A percentile compares a stretch with the other conserved stretches of the same genome.
Conservation (phyloP, 2,113 vertebrate genomes). For the Cairina moschata region DNA sequence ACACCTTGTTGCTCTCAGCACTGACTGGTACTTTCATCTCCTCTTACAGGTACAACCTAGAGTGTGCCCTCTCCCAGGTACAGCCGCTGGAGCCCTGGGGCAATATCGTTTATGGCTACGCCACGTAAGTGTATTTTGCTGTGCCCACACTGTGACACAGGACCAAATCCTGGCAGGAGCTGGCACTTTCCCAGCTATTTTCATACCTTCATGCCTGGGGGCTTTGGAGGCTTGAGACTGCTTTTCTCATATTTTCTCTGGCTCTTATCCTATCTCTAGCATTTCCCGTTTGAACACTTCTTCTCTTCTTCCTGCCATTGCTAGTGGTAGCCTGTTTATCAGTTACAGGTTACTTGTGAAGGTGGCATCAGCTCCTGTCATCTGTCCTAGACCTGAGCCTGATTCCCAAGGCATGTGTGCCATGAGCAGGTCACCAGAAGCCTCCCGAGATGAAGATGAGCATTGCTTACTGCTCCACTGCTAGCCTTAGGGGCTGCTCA, state of each 20-base stretch:
- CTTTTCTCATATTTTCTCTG: not conserved
- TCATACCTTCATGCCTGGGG: fast-evolving
- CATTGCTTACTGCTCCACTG: not conserved
- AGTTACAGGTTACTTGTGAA: not conserved
- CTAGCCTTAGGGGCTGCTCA: not conserved
- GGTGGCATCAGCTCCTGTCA: not conserved
- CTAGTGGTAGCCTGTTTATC: not conserved
- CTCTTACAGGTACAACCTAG: constrained; percentile 82
- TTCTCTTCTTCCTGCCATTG: not conserved
- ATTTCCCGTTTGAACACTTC: not conserved
- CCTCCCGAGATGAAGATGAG: not conserved
- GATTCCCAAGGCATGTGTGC: not conserved
- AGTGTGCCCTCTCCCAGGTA: constrained; percentile 78
- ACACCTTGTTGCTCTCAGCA: fast-evolving
- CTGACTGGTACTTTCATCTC: not conserved
- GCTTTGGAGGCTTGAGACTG: not conserved
- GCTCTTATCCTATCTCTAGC: not conserved
- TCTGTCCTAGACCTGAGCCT: not conserved
- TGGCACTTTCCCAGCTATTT: not conserved
- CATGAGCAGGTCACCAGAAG: not conserved
- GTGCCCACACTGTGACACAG: fast-evolving
- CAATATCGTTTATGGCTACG: constrained; percentile 89
- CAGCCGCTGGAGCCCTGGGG: constrained; percentile 81
- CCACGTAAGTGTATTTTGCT: constrained; percentile 79
- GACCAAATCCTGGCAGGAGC: not conserved